Evolutionary conservation across 35 echinoderm and acorn worm species (phyloP).

Genomic region (Acanthaster planci): DNA sequence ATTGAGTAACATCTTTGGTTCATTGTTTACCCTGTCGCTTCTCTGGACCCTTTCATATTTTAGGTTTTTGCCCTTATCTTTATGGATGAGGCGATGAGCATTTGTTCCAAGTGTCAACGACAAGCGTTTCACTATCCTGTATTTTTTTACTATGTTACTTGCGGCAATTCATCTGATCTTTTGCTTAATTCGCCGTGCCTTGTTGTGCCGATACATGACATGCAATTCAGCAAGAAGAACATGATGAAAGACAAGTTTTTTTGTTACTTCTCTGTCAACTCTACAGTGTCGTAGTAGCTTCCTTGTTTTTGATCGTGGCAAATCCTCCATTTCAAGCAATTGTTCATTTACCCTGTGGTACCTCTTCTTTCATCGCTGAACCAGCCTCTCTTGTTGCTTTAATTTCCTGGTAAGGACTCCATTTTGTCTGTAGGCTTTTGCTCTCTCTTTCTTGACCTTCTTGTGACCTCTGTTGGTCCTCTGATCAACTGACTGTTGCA

Average conservation of each 20-base stretch:
- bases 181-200: not conserved
- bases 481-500: not conserved
- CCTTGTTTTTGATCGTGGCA: not conserved
- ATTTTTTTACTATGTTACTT: constrained; percentile 20
- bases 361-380: constrained; percentile 11
- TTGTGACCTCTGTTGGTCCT: not conserved
- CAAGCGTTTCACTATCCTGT: constrained; percentile 4
- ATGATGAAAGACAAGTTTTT: constrained; percentile 9
- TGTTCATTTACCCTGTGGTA: not conserved
- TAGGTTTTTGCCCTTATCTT: not conserved
- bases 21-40: constrained; percentile 33
- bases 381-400: not conserved
- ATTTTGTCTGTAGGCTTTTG: not conserved
- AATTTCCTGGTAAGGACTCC: not conserved
- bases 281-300: not conserved
- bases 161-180: not conserved
- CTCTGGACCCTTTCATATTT: constrained; percentile 19
- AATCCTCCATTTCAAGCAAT: not conserved
- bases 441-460: not conserved
- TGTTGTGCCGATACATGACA: not conserved
- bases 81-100: not conserved
- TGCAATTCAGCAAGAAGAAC: not conserved
- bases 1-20: not conserved
- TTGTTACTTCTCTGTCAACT: not conserved
- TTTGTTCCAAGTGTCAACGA: not conserved